Conservation (phyloP, 1,140 invertebrate species). For the Pachypeltis micranthus region DNA sequence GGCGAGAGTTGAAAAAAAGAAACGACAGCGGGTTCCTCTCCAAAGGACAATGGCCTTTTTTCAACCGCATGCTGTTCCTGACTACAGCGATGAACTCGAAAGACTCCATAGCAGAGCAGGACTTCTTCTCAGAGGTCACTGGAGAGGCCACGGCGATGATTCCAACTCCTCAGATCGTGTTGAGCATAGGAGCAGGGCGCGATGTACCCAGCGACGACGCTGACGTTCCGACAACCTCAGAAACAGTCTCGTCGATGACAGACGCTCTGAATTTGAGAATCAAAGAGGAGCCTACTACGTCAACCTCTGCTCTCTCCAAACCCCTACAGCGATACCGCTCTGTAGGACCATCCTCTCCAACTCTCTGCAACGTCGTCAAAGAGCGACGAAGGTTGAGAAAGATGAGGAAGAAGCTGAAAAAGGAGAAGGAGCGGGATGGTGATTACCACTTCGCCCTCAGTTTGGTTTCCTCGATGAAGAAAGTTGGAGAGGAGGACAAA, state of each 20-base stretch:
- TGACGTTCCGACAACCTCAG: not conserved
- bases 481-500: not conserved
- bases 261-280: no score
- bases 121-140: not conserved
- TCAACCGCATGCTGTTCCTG: conserved; percentile 1
- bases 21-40: not conserved
- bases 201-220: not conserved
- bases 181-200: not conserved
- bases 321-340: no score
- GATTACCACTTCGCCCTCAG: conserved; percentile 4
- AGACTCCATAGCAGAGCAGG: not conserved
- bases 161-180: not conserved
- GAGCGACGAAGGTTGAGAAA: not conserved
- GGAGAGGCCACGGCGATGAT: not conserved
- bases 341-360: not conserved
- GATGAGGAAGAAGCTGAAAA: not conserved
- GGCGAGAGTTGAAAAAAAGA: not conserved
- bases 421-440: not conserved
- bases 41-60: not conserved
- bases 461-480: not conserved
- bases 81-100: not conserved
- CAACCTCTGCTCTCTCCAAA: no score
- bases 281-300: not conserved
- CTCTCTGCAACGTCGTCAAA: not conserved
- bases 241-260: not conserved